Evolutionary conservation across 2,888 invertebrate genomes (phyloP).

Genomic region (Ceriagrion tenellum): DNA sequence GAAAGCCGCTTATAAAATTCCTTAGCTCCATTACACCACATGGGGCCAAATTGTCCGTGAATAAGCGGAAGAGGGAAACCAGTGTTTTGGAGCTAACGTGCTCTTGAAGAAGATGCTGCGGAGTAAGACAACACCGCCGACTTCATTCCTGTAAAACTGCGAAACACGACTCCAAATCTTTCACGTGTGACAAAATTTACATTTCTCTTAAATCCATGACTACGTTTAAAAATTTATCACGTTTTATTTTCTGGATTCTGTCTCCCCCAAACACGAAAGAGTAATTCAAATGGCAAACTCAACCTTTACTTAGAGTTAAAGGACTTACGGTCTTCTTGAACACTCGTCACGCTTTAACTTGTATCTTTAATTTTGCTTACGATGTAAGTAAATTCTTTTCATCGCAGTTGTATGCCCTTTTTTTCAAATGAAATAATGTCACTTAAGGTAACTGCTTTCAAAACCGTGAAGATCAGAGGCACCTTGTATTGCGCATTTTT

Average conservation of each 20-base stretch:
- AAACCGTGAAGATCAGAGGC: too few relatives aligned
- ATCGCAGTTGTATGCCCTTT: too few relatives aligned
- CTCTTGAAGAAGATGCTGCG: constrained; percentile 18
- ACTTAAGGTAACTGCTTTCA: too few relatives aligned
- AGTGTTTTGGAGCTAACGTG: constrained; percentile 46
- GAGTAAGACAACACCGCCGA: neutral
- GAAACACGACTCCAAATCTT: neutral
- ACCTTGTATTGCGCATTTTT: too few relatives aligned
- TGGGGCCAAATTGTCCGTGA: constrained; percentile 50
- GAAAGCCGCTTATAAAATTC: constrained; percentile 7
- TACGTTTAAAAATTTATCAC: neutral
- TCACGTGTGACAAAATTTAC: neutral
- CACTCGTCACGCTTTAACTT: neutral
- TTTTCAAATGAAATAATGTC: too few relatives aligned
- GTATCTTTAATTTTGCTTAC: neutral
- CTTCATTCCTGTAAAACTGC: neutral
- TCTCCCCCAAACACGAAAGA: too few relatives aligned
- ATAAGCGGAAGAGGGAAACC: constrained; percentile 47
- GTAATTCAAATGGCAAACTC: neutral
- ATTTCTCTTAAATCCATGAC: neutral
- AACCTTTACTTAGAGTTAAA: neutral
- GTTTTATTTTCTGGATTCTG: neutral
- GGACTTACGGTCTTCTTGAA: neutral
- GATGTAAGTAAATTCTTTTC: too few relatives aligned
- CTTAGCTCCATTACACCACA: constrained; percentile 51